These are phyloP conservation scores for Diabrotica undecimpunctata DNA, from an alignment of 1,140 invertebrate genomes.

Conservation along the genomic window DNA sequence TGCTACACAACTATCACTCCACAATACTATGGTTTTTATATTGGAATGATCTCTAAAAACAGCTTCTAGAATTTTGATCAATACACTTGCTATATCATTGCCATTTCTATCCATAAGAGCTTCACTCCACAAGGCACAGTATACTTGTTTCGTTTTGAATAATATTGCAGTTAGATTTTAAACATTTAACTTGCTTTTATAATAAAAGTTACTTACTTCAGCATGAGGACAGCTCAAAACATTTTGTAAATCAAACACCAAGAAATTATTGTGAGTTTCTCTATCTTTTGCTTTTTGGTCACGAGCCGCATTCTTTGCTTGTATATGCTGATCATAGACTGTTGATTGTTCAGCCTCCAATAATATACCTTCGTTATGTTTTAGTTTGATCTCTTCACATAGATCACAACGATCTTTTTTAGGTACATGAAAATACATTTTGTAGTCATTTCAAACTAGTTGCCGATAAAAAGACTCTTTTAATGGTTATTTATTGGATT, in stretches of 20 bases:
- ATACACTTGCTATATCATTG: slow-evolving; percentile 35
- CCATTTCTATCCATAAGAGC: slow-evolving; percentile 28
- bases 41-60: too few species aligned
- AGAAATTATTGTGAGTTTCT: slow-evolving; percentile 6
- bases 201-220: too few species aligned
- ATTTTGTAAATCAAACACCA: slow-evolving; percentile 31
- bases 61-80: slow-evolving; percentile 28
- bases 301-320: slow-evolving; percentile 6
- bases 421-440: slow-evolving; percentile 9
- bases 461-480: neutral
- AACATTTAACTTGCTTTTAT: too few species aligned
- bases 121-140: too few species aligned
- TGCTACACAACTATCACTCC: slow-evolving; percentile 37
- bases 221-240: too few species aligned
- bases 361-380: too few species aligned
- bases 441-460: neutral
- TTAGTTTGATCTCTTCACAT: too few species aligned
- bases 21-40: slow-evolving; percentile 28
- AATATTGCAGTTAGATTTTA: too few species aligned
- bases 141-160: too few species aligned
- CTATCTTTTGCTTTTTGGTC: slow-evolving; percentile 24
- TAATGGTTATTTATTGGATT: slow-evolving; percentile 15
- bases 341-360: too few species aligned
- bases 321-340: too few species aligned
- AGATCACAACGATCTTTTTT: slow-evolving; percentile 18